phyloP scores from a whole-genome alignment of 2,797 vertebrate species.

The Thunnus albacares region DNA sequence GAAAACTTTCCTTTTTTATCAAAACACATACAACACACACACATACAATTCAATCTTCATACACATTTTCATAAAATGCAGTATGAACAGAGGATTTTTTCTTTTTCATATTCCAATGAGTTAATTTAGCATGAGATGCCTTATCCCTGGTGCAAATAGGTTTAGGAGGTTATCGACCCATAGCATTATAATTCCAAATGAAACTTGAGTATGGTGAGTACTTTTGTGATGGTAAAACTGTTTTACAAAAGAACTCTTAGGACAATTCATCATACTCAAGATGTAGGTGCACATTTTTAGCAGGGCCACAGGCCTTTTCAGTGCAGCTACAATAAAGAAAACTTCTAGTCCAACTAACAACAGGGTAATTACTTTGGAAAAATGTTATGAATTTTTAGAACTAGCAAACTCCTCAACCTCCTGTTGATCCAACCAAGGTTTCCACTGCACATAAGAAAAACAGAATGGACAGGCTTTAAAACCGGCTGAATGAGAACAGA shows the following conservation, averaged over 20 bases:
- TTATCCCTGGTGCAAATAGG: background rate
- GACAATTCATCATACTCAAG: conserved; percentile 29
- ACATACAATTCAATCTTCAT: background rate
- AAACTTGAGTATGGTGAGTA: background rate
- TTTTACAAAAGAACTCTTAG: conserved; percentile 33
- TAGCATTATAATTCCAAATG: background rate
- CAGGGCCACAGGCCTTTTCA: conserved; percentile 32
- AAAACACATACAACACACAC: background rate
- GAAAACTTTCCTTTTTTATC: background rate
- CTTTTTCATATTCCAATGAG: background rate
- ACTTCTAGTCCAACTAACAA: background rate
- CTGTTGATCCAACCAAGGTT: conserved; percentile 37
- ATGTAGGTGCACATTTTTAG: conserved; percentile 5
- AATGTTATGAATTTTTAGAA: conserved; percentile 16
- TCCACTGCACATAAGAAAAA: conserved; percentile 2
- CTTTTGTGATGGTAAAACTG: conserved; percentile 2
- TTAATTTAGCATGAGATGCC: background rate
- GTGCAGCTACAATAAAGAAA: background rate
- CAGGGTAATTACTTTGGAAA: conserved; percentile 18
- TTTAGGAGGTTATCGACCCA: background rate
- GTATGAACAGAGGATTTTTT: background rate
- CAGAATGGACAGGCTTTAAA: background rate
- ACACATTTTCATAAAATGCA: background rate
- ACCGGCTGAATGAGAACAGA: background rate
- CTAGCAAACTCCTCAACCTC: conserved; percentile 8